phyloP scores from a whole-genome alignment of 2,888 invertebrate genomes.

The Nycteola revayana region DNA sequence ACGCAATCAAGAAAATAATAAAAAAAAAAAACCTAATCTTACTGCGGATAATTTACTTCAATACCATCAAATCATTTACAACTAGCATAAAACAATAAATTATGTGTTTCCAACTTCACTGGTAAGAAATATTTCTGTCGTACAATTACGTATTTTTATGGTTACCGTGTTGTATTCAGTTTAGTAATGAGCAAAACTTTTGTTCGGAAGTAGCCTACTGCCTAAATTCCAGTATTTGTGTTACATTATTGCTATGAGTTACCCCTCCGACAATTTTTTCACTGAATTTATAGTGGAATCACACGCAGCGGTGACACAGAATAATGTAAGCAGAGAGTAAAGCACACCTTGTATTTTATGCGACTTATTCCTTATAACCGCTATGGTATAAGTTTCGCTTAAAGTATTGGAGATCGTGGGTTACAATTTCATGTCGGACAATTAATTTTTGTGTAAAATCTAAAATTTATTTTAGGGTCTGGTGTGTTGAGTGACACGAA shows the following conservation, averaged over 20 bases:
- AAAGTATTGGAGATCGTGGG: too few relatives aligned
- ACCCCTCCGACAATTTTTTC: slow-evolving; percentile 44
- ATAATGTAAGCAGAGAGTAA: not conserved
- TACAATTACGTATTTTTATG: slow-evolving; percentile 9
- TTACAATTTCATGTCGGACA: too few relatives aligned
- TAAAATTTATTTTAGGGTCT: too few relatives aligned
- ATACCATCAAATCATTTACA: slow-evolving; percentile 4
- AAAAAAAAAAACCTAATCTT: too few relatives aligned
- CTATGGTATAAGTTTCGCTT: too few relatives aligned
- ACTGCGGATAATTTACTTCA: too few relatives aligned
- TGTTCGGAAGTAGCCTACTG: slow-evolving; percentile 3
- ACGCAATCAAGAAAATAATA: too few relatives aligned
- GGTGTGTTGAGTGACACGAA: too few relatives aligned
- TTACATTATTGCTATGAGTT: slow-evolving; percentile 37
- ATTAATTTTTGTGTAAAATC: too few relatives aligned
- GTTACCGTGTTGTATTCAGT: slow-evolving; percentile 11
- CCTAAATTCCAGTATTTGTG: slow-evolving; percentile 22
- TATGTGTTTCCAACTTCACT: slow-evolving; percentile 2
- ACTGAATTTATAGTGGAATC: slow-evolving; percentile 56
- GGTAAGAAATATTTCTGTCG: slow-evolving; percentile 12
- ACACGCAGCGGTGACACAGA: slow-evolving; percentile 65
- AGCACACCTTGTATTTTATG: too few relatives aligned
- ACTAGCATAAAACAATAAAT: slow-evolving; percentile 12
- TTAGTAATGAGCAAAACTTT: slow-evolving; percentile 39
- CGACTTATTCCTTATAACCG: too few relatives aligned